Base-by-base conservation (phyloP, 37 sponge, comb jelly and placozoan genomes). In the Cliona cf. orientalis region DNA sequence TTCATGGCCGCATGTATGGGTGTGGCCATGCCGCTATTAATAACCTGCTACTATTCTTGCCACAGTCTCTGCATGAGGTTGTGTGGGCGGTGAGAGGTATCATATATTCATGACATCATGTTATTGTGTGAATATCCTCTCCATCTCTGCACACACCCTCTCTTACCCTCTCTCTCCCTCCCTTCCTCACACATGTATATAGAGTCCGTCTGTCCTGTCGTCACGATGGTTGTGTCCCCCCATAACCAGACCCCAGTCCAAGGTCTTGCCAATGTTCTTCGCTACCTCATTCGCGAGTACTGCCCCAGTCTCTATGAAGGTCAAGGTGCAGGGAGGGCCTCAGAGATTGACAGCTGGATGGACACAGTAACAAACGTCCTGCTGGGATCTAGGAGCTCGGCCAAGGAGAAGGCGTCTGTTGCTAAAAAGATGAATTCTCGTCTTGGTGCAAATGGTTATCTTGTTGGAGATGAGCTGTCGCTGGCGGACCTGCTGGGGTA, bases 311-410 rank as follows among this genome's bases (percentile, higher is more conserved):
- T 90, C 29, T 94, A 90, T 42, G 94, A 90, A 38, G 86, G 64
- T 2, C 46, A 39, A 1, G 75, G 46, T 1, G 19, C 32, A 11
- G 86, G 77, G 11, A 34, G 34, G 29, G 71, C 90, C 22, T 42
- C 74, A 34, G 66, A 75, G 32, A 69, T 94, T 0, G 94, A 94
- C 81, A 76, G 79, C 41, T 94, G 91, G 91, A 25, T 94, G 60
- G 94, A 94, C 49, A 3, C 61, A 34, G 39, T 86, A 3, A 57
- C 80, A 29, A 46, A 59, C 0, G 57, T 72, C 12, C 31, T 78
- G 33, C 29, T 83, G 37, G n/a, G n/a, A n/a, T 31, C 65, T 32
- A 43, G 62, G 9, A 87, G 94, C 29, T 83, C 70, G 28, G 41
- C 83, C 32, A 90, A 87, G 44, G 91, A 90, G 71, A 83, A 83